These are phyloP conservation scores for Scaptodrosophila lebanonensis DNA, from an alignment of 1,140 invertebrate genomes.

Conservation along the genomic window DNA sequence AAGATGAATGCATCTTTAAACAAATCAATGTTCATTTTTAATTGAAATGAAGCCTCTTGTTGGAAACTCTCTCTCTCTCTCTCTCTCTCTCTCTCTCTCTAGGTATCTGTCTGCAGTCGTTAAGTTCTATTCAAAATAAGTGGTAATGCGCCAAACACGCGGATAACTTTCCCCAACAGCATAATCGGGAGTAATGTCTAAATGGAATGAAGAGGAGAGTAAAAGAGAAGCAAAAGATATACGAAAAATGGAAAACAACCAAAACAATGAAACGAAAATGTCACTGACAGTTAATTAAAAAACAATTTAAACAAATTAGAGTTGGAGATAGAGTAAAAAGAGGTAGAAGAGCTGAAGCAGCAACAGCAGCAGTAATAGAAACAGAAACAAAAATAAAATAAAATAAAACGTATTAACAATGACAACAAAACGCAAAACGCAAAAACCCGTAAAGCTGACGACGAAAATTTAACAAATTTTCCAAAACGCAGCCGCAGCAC, in stretches of 20 bases:
- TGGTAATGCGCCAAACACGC: too few relatives aligned
- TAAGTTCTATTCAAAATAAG: too few relatives aligned
- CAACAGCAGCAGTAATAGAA: too few relatives aligned
- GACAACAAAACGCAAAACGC: slow-evolving; percentile 34
- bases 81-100: too few relatives aligned
- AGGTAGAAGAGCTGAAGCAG: too few relatives aligned
- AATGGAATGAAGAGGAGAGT: slow-evolving; percentile 4
- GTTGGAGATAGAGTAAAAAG: slow-evolving; percentile 49
- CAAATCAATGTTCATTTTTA: too few relatives aligned
- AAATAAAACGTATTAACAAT: slow-evolving; percentile 1
- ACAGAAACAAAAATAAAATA: neutral
- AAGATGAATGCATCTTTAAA: too few relatives aligned
- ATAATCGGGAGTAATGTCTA: slow-evolving; percentile 14
- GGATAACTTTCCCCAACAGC: neutral
- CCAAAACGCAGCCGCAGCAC: slow-evolving; percentile 16
- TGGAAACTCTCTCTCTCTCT: too few relatives aligned
- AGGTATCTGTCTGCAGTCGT: too few relatives aligned
- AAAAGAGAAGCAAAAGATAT: slow-evolving; percentile 1
- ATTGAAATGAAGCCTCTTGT: too few relatives aligned
- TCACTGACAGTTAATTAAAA: slow-evolving; percentile 74
- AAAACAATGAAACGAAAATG: slow-evolving; percentile 71
- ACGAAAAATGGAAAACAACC: slow-evolving; percentile 3
- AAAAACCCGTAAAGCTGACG: slow-evolving; percentile 60
- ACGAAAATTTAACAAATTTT: slow-evolving; percentile 71
- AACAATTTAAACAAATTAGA: slow-evolving; percentile 75